A percentile compares a stretch with the other conserved stretches of the same genome.
These are phyloP conservation scores for Heliornis fulica DNA, from an alignment of 2,113 vertebrate genomes.

Conservation along the genomic window DNA sequence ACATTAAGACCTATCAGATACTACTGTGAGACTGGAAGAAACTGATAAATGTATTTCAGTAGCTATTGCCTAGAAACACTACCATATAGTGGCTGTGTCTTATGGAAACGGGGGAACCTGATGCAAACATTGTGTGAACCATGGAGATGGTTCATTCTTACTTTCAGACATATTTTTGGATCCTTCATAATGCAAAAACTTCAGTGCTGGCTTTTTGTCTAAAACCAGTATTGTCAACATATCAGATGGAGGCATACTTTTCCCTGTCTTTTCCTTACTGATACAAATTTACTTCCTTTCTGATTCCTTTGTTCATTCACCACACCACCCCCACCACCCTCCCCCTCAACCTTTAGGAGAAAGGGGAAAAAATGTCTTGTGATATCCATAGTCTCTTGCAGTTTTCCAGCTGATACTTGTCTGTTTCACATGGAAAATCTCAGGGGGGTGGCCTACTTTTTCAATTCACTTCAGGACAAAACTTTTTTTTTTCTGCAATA, in stretches of 20 bases:
- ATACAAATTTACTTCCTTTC: background rate
- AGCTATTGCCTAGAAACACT: background rate
- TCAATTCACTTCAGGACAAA: background rate
- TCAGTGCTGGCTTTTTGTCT: background rate
- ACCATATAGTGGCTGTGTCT: background rate
- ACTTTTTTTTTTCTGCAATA: background rate
- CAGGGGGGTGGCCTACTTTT: background rate
- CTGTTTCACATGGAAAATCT: background rate
- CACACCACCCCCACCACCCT: no score
- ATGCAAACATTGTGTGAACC: background rate
- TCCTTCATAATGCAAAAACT: background rate
- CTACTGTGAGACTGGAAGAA: background rate
- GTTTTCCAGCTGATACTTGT: background rate
- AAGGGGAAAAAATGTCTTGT: accelerated
- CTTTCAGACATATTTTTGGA: background rate
- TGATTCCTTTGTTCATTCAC: background rate
- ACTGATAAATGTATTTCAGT: background rate
- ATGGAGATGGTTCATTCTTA: background rate
- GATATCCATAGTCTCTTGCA: background rate
- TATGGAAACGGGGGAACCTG: background rate
- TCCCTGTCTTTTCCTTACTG: background rate
- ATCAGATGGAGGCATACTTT: background rate
- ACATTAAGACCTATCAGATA: background rate
- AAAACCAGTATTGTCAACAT: background rate
- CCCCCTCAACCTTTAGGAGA: background rate